Percentiles rank a stretch among this genome's conserved stretches.
Evolutionary conservation across 1,140 invertebrate genomes (phyloP).

Genomic region (Heliconius nattereri): DNA sequence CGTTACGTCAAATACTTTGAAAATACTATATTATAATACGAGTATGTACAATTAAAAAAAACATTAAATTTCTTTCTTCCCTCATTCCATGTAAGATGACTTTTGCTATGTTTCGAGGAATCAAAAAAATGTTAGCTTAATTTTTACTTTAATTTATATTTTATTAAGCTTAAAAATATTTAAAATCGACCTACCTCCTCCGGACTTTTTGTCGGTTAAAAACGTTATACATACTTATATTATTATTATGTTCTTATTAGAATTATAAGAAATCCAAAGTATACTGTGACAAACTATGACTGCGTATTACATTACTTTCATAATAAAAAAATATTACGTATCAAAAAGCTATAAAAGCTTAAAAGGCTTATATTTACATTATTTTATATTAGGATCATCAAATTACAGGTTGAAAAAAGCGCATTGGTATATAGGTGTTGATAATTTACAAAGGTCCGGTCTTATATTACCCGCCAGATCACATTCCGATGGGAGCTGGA

Average conservation of each 20-base stretch:
- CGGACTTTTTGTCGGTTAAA: no score
- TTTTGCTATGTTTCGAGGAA: not conserved
- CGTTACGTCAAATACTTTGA: constrained; percentile 1
- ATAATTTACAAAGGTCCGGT: constrained; percentile 1
- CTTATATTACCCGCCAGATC: constrained; percentile 1
- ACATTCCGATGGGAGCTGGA: constrained; percentile 15
- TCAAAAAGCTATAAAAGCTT: not conserved
- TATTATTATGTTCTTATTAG: no score
- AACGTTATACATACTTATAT: no score
- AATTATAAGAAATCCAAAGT: no score
- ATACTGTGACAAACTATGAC: no score
- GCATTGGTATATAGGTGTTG: not conserved
- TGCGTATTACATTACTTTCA: not conserved
- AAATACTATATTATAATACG: not conserved
- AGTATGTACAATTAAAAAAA: not conserved
- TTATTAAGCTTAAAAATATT: not conserved
- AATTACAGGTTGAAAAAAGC: not conserved
- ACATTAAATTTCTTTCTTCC: not conserved
- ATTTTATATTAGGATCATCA: not conserved
- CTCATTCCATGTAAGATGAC: not conserved
- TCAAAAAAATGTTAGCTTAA: not conserved
- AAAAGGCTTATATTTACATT: not conserved
- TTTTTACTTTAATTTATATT: not conserved
- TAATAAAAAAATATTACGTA: not conserved
- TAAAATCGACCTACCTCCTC: not conserved